A percentile compares a stretch with the other conserved stretches of the same genome.
Conservation (phyloP, 1,140 invertebrate genomes). For the Drosophila kohkoa region DNA sequence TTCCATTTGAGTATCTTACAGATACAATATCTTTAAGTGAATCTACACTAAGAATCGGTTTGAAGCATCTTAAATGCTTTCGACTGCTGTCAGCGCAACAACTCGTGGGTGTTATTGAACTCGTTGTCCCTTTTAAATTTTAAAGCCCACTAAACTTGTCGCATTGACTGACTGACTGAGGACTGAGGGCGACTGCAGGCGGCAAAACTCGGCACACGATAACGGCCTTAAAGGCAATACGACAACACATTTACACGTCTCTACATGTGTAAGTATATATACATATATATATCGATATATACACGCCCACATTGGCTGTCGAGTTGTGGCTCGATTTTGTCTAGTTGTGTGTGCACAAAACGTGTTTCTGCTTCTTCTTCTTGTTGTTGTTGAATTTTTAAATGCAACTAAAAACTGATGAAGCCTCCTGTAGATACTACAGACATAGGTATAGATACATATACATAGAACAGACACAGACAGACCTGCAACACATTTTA, state of each 20-base stretch:
- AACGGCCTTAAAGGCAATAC: slow-evolving; percentile 64
- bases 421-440: slow-evolving; percentile 37
- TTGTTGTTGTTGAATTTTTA: no score
- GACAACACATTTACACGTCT: slow-evolving; percentile 35
- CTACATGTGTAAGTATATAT: slow-evolving; percentile 13
- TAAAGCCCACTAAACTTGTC: slow-evolving; percentile 55
- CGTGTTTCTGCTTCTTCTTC: slow-evolving; percentile 58
- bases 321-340: slow-evolving; percentile 20
- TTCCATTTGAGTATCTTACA: background rate
- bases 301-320: slow-evolving; percentile 42
- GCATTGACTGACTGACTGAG: slow-evolving; percentile 34
- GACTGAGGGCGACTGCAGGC: slow-evolving; percentile 42
- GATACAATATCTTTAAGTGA: background rate
- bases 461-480: slow-evolving; percentile 34
- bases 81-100: background rate
- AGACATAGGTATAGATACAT: slow-evolving; percentile 19
- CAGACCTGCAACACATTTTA: slow-evolving; percentile 78
- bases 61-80: background rate
- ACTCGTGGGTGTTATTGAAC: slow-evolving; percentile 16
- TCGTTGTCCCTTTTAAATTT: slow-evolving; percentile 31
- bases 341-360: slow-evolving; percentile 55
- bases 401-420: slow-evolving; percentile 57
- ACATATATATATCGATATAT: no score
- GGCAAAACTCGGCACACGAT: slow-evolving; percentile 18
- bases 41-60: background rate